These are phyloP conservation scores for Zhuqinia jingwanae DNA, from an alignment of 2,888 invertebrate species.

Conservation along the genomic window DNA sequence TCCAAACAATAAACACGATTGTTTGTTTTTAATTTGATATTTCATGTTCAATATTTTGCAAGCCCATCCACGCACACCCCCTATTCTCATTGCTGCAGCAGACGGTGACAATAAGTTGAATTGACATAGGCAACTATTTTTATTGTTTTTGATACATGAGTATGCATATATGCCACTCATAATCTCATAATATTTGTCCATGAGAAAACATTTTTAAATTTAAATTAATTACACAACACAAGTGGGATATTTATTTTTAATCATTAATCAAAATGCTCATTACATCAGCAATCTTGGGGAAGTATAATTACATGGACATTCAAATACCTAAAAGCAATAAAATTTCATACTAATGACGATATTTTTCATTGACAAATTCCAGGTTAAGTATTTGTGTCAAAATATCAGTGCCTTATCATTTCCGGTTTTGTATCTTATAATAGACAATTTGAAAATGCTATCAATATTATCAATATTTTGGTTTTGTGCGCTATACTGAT, in stretches of 20 bases:
- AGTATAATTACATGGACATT: neutral
- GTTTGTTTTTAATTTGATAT: neutral
- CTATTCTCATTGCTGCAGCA: no score
- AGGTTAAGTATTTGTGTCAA: constrained; percentile 6
- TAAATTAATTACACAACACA: neutral
- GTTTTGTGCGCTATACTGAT: no score
- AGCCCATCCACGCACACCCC: neutral
- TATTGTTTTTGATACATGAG: no score
- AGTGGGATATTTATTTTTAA: neutral
- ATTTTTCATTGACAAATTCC: neutral
- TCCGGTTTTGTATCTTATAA: neutral
- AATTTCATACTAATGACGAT: neutral
- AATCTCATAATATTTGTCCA: constrained; percentile 14
- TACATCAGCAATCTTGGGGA: constrained; percentile 38
- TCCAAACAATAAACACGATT: neutral
- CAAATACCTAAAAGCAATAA: neutral
- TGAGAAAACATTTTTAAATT: neutral
- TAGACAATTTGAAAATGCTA: neutral
- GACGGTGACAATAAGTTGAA: no score
- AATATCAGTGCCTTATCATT: neutral
- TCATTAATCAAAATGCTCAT: neutral
- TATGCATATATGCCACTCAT: no score
- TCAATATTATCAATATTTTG: neutral
- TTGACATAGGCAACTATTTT: no score
- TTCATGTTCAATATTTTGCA: neutral